Evolutionary conservation across 1,140 invertebrate genomes (phyloP).

Genomic region (Rhagoletis zephyria): DNA sequence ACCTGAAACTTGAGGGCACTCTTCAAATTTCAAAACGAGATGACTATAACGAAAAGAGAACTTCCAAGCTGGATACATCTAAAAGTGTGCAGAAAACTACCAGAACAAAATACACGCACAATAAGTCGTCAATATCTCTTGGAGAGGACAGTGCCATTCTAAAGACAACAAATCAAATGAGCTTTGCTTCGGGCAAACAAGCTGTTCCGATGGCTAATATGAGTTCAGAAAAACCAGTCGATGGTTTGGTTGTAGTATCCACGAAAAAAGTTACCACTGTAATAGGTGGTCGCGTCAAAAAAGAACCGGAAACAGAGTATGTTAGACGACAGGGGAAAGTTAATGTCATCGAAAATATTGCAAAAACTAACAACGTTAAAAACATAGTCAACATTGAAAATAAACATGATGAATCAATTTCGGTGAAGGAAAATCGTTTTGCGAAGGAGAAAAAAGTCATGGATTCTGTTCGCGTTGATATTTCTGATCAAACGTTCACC

Average conservation of each 20-base stretch:
- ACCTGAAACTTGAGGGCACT: slow-evolving; percentile 79
- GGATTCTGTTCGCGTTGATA: neutral
- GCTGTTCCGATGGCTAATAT: slow-evolving; percentile 68
- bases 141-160: slow-evolving; percentile 76
- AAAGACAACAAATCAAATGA: slow-evolving; percentile 77
- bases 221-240: slow-evolving; percentile 74
- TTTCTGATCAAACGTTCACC: neutral
- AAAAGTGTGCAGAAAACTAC: slow-evolving; percentile 1
- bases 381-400: slow-evolving; percentile 69
- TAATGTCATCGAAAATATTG: slow-evolving; percentile 69
- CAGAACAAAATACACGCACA: slow-evolving; percentile 75
- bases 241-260: slow-evolving; percentile 75
- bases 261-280: slow-evolving; percentile 75
- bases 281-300: slow-evolving; percentile 66
- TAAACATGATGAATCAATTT: slow-evolving; percentile 63
- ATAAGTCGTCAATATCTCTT: slow-evolving; percentile 79
- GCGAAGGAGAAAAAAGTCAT: neutral
- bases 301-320: slow-evolving; percentile 71
- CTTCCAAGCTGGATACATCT: neutral
- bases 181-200: slow-evolving; percentile 77
- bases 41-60: slow-evolving; percentile 61
- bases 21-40: slow-evolving; percentile 75
- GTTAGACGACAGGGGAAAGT: slow-evolving; percentile 67
- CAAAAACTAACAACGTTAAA: slow-evolving; percentile 64
- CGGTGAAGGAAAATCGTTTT: slow-evolving; percentile 54